Percentiles rank a stretch among this genome's conserved stretches.
These are phyloP conservation scores for Procavia capensis DNA, from an alignment of 2,113 vertebrate species.

Conservation along the genomic window DNA sequence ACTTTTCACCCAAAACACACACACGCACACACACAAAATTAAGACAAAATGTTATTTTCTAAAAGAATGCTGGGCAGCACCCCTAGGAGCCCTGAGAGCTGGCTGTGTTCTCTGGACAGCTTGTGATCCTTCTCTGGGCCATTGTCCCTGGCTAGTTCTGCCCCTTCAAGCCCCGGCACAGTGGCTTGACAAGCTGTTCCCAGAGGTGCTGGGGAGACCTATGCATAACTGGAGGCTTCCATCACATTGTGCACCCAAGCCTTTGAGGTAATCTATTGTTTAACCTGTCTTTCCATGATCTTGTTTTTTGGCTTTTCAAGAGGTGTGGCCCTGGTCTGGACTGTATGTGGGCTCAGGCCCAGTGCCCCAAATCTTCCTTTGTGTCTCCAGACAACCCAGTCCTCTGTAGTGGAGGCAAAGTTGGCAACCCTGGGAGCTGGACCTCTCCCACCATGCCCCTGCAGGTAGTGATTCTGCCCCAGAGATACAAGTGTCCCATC, in stretches of 20 bases:
- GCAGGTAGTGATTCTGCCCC: slow-evolving; percentile 95
- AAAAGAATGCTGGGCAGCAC: background rate
- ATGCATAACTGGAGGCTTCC: background rate
- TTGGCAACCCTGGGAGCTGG: background rate
- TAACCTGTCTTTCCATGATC: background rate
- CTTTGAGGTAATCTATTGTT: too few relatives aligned
- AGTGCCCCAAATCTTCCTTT: background rate
- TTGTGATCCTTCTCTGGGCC: background rate
- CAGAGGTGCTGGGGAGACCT: background rate
- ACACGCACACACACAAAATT: too few relatives aligned
- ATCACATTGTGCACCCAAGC: rapidly evolving
- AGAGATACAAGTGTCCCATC: slow-evolving; percentile 92
- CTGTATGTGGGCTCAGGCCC: background rate
- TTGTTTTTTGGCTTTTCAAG: background rate
- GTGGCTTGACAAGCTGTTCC: background rate
- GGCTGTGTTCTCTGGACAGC: background rate
- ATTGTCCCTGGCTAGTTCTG: background rate
- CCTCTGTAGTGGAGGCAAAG: background rate
- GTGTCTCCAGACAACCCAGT: background rate
- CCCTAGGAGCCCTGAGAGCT: background rate
- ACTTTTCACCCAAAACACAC: too few relatives aligned
- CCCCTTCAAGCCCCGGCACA: rapidly evolving
- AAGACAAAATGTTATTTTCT: background rate
- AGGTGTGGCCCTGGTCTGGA: background rate
- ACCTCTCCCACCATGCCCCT: background rate